A percentile compares a stretch with the other conserved stretches of the same genome.
Evolutionary conservation across 2,888 invertebrate genomes (phyloP).

Genomic region (Oegoconia quadripuncta): DNA sequence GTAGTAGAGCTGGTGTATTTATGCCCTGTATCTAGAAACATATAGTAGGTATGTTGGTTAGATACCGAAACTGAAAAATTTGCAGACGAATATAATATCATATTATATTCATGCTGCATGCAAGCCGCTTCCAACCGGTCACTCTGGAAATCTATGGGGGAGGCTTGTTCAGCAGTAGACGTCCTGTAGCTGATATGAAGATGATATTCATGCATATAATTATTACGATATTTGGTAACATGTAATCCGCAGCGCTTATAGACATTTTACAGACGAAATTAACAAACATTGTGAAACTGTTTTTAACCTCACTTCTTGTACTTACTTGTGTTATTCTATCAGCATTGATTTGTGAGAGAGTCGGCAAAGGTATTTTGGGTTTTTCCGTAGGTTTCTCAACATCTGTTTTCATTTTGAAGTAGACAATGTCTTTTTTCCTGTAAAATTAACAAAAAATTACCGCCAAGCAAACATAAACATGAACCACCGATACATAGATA

Average conservation of each 20-base stretch:
- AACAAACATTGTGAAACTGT: conserved; percentile 27
- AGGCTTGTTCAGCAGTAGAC: no score
- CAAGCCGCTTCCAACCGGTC: no score
- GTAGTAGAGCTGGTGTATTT: no score
- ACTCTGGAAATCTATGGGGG: no score
- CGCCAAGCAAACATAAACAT: conserved; percentile 18
- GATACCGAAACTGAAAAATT: no score
- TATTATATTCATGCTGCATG: no score
- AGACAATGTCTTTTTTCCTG: conserved; percentile 10
- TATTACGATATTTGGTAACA: no score
- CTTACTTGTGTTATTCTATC: conserved; percentile 93
- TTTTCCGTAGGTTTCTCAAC: conserved; percentile 48
- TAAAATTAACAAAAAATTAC: conserved; percentile 22
- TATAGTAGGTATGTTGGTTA: no score
- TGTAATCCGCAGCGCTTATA: background rate
- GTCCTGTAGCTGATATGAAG: no score
- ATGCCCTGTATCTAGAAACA: no score
- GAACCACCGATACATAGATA: conserved; percentile 17
- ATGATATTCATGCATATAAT: no score
- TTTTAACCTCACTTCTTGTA: conserved; percentile 39
- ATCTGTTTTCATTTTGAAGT: conserved; percentile 57
- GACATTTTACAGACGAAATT: background rate
- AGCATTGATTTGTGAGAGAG: conserved; percentile 93
- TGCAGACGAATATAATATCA: no score
- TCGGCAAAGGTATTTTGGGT: conserved; percentile 83